Conservation (phyloP, 2,113 vertebrate species). For the Myiozetetes cayanensis region DNA sequence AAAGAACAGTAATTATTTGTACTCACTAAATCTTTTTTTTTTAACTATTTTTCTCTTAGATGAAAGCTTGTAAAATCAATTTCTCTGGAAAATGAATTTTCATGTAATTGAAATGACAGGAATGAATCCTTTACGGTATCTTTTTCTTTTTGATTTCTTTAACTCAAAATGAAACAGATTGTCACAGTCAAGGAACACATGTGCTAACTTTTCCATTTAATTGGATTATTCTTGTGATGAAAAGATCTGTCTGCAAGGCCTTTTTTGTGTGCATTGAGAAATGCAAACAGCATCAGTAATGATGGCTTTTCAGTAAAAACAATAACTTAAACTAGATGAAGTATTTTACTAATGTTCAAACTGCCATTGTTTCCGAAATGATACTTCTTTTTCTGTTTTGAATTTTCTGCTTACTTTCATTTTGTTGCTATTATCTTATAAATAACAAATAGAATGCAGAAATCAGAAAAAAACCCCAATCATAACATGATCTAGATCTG, state of each 20-base stretch:
- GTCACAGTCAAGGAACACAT: neutral
- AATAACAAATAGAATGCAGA: neutral
- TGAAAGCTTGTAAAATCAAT: neutral
- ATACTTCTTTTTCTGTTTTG: neutral
- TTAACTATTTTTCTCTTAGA: neutral
- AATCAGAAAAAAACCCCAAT: neutral
- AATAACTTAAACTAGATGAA: neutral
- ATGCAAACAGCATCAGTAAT: neutral
- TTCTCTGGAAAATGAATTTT: neutral
- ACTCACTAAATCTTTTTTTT: neutral
- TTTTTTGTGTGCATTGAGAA: neutral
- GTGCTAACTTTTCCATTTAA: neutral
- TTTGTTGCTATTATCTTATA: neutral
- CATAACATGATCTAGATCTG: neutral
- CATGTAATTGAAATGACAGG: neutral
- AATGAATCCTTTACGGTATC: neutral
- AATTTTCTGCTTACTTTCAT: neutral
- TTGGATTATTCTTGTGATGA: neutral
- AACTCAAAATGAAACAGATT: neutral
- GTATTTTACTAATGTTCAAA: neutral
- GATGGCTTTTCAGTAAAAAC: neutral
- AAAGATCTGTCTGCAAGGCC: neutral
- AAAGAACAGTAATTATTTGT: neutral
- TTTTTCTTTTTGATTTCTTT: neutral
- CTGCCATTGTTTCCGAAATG: neutral